Conservation (phyloP, 2,888 invertebrate genomes). For the Pseudolycoriella hygida region DNA sequence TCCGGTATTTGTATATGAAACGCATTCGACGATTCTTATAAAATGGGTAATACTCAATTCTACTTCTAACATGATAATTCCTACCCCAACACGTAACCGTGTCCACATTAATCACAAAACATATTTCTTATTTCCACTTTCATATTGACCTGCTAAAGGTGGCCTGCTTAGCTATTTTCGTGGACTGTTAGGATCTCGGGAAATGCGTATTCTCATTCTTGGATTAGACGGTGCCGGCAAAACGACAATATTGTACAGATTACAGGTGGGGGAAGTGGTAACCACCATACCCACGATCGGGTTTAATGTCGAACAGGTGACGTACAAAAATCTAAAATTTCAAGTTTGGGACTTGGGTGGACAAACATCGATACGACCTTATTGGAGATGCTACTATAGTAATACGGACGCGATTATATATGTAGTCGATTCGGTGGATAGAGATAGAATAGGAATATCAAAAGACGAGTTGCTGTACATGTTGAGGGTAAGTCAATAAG, state of each 20-base stretch:
- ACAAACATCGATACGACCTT: constrained; percentile 98
- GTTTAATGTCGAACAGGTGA: constrained; percentile 98
- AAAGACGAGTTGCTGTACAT: constrained; percentile 96
- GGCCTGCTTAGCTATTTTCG: constrained; percentile 93
- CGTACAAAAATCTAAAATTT: constrained; percentile 97
- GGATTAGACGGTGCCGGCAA: constrained; percentile 98
- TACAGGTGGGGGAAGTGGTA: constrained; percentile 97
- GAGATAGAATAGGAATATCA: constrained; percentile 96
- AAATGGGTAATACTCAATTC: too few relatives aligned
- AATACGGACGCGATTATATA: constrained; percentile 99
- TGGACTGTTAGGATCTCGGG: constrained; percentile 85
- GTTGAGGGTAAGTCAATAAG: constrained; percentile 56
- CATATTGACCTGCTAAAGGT: constrained; percentile 35
- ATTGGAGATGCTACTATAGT: constrained; percentile 99
- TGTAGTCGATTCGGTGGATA: constrained; percentile 97
- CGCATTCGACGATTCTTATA: too few relatives aligned
- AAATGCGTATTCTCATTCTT: constrained; percentile 94
- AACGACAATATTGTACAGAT: constrained; percentile 93
- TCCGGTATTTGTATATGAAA: too few relatives aligned
- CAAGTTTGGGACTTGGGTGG: constrained; percentile 99
- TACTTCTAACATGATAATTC: too few relatives aligned
- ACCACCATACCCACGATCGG: constrained; percentile 97
- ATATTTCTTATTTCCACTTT: too few relatives aligned
- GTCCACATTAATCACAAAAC: too few relatives aligned
- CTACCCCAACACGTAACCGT: too few relatives aligned